Conservation (phyloP, 1,140 invertebrate genomes). For the Rhysida immarginata region DNA sequence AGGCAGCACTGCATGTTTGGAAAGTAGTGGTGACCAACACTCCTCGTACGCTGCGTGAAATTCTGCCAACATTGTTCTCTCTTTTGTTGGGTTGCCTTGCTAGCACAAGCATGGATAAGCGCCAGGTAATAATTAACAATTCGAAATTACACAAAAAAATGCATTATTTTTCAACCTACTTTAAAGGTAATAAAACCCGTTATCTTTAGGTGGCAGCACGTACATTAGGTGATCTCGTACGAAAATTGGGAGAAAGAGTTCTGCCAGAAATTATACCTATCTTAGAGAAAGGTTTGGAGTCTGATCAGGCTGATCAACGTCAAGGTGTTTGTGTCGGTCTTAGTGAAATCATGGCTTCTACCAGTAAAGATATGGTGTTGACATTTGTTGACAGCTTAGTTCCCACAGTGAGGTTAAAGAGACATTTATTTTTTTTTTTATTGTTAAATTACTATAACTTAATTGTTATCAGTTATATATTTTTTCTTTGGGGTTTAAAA, state of each 20-base stretch:
- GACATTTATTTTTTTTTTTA: too few relatives aligned
- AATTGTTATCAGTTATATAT: slow-evolving; percentile 2
- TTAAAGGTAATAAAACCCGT: too few relatives aligned
- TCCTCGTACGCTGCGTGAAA: slow-evolving; percentile 77
- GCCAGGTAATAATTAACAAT: slow-evolving; percentile 56
- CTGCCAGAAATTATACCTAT: slow-evolving; percentile 97
- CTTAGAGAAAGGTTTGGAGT: slow-evolving; percentile 79
- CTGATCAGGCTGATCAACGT: slow-evolving; percentile 75
- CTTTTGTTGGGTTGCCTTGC: slow-evolving; percentile 82
- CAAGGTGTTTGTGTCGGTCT: slow-evolving; percentile 97
- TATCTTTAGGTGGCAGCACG: slow-evolving; percentile 68
- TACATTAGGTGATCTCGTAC: slow-evolving; percentile 90
- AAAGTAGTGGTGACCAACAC: slow-evolving; percentile 42
- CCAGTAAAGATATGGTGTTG: slow-evolving; percentile 84
- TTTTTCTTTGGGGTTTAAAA: too few relatives aligned
- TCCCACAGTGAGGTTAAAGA: slow-evolving; percentile 68
- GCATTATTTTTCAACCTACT: too few relatives aligned
- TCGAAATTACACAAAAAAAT: too few relatives aligned
- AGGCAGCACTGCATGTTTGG: slow-evolving; percentile 95
- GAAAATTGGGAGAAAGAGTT: slow-evolving; percentile 94
- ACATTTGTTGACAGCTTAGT: slow-evolving; percentile 88
- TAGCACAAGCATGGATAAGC: slow-evolving; percentile 86
- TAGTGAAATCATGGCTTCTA: slow-evolving; percentile 94
- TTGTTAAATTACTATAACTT: too few relatives aligned
- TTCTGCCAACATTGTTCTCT: slow-evolving; percentile 84